phyloP scores from a whole-genome alignment of 2,113 vertebrate species.

The Nymphicus hollandicus region DNA sequence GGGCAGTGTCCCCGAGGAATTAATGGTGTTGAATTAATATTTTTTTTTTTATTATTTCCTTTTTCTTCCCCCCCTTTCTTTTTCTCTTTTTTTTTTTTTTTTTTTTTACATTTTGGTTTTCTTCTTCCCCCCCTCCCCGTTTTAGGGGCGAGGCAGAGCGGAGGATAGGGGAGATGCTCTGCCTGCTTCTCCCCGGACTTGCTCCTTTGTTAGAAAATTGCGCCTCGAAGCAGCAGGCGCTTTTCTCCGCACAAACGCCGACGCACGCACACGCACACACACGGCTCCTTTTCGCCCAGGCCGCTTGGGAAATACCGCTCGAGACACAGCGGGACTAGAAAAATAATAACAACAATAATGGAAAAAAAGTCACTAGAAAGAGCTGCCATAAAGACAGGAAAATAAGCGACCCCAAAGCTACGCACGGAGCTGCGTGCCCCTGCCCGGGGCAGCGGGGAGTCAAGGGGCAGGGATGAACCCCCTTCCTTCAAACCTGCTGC shows the following conservation, averaged over 20 bases:
- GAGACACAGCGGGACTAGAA: not conserved
- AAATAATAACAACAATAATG: not conserved
- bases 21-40: not conserved
- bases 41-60: fast-evolving
- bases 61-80: fast-evolving
- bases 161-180: not conserved
- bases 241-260: not conserved
- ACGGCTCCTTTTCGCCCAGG: not conserved
- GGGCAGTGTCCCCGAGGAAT: not conserved
- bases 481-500: not conserved
- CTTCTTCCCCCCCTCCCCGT: not conserved
- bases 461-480: not conserved
- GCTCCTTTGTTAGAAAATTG: slow-evolving; percentile 45
- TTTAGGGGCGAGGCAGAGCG: not conserved
- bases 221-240: not conserved
- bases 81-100: not conserved
- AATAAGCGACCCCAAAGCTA: not conserved
- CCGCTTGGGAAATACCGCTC: not conserved
- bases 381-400: not conserved
- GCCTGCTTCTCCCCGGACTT: not conserved
- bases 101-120: no score
- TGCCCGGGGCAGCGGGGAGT: not conserved
- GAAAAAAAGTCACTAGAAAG: not conserved
- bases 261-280: not conserved
- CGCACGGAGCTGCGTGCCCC: not conserved